phyloP scores from a whole-genome alignment of 2,797 vertebrate genomes.

The Alosa sapidissima region DNA sequence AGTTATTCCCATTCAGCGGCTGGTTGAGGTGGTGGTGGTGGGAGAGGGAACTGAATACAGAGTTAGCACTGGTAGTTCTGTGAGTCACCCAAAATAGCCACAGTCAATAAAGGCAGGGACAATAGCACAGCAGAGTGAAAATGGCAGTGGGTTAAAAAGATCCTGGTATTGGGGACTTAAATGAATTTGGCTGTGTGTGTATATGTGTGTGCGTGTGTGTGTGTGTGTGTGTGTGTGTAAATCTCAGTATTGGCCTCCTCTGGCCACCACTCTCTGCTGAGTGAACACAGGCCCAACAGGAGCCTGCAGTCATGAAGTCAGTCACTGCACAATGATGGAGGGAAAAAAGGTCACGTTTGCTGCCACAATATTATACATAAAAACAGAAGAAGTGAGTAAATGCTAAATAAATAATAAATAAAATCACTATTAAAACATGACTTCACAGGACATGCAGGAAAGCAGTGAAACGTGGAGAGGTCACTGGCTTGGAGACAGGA shows the following conservation, averaged over 20 bases:
- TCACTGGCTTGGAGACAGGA: not conserved
- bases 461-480: not conserved
- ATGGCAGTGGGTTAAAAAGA: not conserved
- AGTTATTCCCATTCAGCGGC: not conserved
- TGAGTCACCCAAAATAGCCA: not conserved
- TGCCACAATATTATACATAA: not conserved
- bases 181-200: not conserved
- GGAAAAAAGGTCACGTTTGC: not conserved
- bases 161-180: not conserved
- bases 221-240: not conserved
- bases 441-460: constrained; percentile 4
- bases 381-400: not conserved
- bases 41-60: constrained; percentile 14
- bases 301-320: not conserved
- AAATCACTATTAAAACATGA: not conserved
- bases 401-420: not conserved
- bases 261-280: not conserved
- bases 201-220: too few relatives aligned
- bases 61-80: not conserved
- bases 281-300: not conserved
- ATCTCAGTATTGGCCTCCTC: not conserved
- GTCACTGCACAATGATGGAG: not conserved
- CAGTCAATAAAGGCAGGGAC: not conserved
- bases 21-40: not conserved
- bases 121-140: not conserved